Base-by-base conservation (phyloP, 2,888 invertebrate species). In the Melitaea athalia region DNA sequence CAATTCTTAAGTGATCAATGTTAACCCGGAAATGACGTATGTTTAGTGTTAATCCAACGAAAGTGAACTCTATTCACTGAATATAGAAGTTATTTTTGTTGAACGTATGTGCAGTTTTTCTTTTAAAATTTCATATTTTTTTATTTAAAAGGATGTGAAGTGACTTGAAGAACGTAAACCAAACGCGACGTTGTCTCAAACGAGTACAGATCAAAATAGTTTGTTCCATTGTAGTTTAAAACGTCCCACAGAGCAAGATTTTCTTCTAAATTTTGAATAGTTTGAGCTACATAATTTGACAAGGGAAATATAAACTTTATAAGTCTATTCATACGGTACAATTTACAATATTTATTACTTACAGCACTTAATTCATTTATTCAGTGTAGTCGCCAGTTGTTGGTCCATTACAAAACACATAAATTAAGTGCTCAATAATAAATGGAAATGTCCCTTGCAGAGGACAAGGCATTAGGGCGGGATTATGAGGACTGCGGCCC, bases 371-470 rank as follows among this genome's bases (percentile, higher is more conserved):
- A 74, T 76, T 72, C 79, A 73, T 81, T 84, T 82, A 71, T 79
- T 79, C 78, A 79, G 77, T 72, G 53, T 42, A 76, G 72, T 79
- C 77, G 79, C 84, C 84, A 85, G 89, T 88, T 87, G 89, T 90
- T 85, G 91, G 92, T 90, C 92, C 92, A 92, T 92, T 91, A 92
- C 91, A 92, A 92, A 92, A 92, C 92, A 92, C 92, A 93, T 93
- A 93, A 93, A 93, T 93, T 93, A 93, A 92, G 93, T 92, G 92
- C 92, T 92, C 92, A 92, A 92, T 93, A 93, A 93, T 93, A 93
- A 93, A 93, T 93, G 93, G 92, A 91, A 92, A 91, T 93, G 93
- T 93, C 93, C 92, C 86, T 88, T 87, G 90, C 93, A 93, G 92
- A 90, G 91, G 91, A 91, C 92, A 89, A 91, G 88, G 91, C 91